A percentile compares a stretch with the other conserved stretches of the same genome.
phyloP scores from a whole-genome alignment of 2,797 vertebrate genomes.

The Catostomus latipinnis region DNA sequence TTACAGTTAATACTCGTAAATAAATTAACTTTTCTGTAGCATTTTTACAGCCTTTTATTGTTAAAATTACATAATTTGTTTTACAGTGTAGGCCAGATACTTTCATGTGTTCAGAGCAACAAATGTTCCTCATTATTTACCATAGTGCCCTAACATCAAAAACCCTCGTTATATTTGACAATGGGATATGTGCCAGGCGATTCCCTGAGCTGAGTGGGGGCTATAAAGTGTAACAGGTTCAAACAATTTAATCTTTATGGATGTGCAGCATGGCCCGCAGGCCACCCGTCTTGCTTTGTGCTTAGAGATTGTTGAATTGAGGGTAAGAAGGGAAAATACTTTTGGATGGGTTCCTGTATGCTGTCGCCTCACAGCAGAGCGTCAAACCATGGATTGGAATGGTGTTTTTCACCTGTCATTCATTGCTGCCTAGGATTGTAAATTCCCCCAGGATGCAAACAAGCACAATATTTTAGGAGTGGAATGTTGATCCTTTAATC shows the following conservation, averaged over 20 bases:
- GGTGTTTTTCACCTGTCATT: constrained; percentile 29
- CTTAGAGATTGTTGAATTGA: constrained; percentile 8
- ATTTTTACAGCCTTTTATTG: too few relatives aligned
- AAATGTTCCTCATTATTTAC: constrained; percentile 73
- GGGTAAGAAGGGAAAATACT: not conserved
- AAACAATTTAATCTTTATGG: constrained; percentile 68
- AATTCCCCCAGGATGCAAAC: not conserved
- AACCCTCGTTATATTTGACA: constrained; percentile 76
- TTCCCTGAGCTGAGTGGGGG: constrained; percentile 44
- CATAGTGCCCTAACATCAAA: constrained; percentile 73
- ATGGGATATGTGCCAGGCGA: constrained; percentile 45
- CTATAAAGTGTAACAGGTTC: constrained; percentile 73
- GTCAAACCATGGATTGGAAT: not conserved
- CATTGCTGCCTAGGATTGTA: not conserved
- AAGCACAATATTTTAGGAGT: not conserved
- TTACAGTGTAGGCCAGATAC: constrained; percentile 68
- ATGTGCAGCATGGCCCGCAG: constrained; percentile 31
- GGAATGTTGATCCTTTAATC: not conserved
- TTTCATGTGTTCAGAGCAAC: constrained; percentile 76
- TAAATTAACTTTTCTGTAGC: too few relatives aligned
- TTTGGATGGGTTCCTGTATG: not conserved
- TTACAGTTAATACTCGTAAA: too few relatives aligned
- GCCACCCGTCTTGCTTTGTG: constrained; percentile 8
- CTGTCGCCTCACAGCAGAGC: not conserved
- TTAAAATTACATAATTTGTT: too few relatives aligned